Percentiles rank a stretch among this genome's conserved stretches.
phyloP scores from a whole-genome alignment of 2,888 invertebrate species.

The Coleophora deauratella region DNA sequence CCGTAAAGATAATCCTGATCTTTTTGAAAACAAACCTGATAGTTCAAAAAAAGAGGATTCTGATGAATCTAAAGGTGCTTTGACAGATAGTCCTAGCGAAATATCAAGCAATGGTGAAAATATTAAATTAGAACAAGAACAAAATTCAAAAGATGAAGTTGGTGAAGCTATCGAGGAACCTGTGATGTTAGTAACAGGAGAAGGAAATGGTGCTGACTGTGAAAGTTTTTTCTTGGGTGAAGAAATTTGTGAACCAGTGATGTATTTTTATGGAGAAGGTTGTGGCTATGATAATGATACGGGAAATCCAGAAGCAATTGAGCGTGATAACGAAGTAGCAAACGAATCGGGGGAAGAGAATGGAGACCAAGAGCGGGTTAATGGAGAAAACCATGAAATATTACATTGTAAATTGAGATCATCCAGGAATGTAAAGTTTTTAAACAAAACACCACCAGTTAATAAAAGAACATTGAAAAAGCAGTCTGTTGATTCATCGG shows the following conservation, averaged over 20 bases:
- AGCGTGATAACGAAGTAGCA: slow-evolving; percentile 35
- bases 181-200: slow-evolving; percentile 79
- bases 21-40: too few relatives aligned
- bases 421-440: slow-evolving; percentile 45
- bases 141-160: slow-evolving; percentile 24
- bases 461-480: slow-evolving; percentile 55
- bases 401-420: slow-evolving; percentile 30
- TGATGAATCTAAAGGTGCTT: too few relatives aligned
- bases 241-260: slow-evolving; percentile 81
- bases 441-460: slow-evolving; percentile 35
- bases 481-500: slow-evolving; percentile 49
- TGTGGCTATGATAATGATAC: slow-evolving; percentile 81
- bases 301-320: slow-evolving; percentile 75
- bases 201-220: slow-evolving; percentile 79
- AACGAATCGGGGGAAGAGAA: slow-evolving; percentile 45
- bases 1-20: too few relatives aligned
- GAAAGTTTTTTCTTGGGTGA: slow-evolving; percentile 77
- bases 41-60: too few relatives aligned
- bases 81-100: too few relatives aligned
- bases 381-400: slow-evolving; percentile 49
- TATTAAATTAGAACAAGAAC: too few relatives aligned
- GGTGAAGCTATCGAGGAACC: slow-evolving; percentile 84
- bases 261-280: slow-evolving; percentile 82
- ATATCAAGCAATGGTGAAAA: too few relatives aligned
- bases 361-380: slow-evolving; percentile 45